A percentile compares a stretch with the other conserved stretches of the same genome.
These are phyloP conservation scores for Pan paniscus DNA, from an alignment of 2,113 vertebrate species.

Conservation along the genomic window DNA sequence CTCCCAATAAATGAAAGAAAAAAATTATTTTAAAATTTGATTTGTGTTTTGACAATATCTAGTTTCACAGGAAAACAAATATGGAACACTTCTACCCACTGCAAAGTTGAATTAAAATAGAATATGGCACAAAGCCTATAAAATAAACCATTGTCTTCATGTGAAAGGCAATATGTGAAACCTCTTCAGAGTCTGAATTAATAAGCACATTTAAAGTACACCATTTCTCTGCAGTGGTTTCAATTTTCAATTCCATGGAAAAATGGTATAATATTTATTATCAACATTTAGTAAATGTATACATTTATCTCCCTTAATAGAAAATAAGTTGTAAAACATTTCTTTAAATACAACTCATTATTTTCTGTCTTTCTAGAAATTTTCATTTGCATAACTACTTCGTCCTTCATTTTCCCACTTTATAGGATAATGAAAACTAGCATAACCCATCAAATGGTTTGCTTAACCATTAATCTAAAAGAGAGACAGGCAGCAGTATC, in stretches of 20 bases:
- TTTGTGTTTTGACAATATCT: conserved; percentile 1
- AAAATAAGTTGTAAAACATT: background rate
- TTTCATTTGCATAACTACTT: background rate
- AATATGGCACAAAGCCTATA: background rate
- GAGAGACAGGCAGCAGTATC: background rate
- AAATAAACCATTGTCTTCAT: background rate
- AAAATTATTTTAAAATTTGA: background rate
- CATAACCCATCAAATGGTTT: background rate
- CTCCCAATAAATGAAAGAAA: background rate
- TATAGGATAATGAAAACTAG: background rate
- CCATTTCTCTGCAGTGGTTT: background rate
- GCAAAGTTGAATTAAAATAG: conserved; percentile 17
- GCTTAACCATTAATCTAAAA: background rate
- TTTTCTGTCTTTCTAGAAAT: background rate
- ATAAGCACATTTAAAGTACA: background rate
- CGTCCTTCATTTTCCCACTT: background rate
- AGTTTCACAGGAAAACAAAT: conserved; percentile 39
- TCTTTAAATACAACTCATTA: background rate
- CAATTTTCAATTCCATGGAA: background rate
- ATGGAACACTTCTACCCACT: background rate
- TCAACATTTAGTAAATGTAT: background rate
- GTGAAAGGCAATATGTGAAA: background rate
- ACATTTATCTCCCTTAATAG: background rate
- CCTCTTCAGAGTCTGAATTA: conserved; percentile 1
- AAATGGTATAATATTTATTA: background rate